These are phyloP conservation scores for Cephus pulcher DNA, from an alignment of 2,888 invertebrate genomes.

Conservation along the genomic window DNA sequence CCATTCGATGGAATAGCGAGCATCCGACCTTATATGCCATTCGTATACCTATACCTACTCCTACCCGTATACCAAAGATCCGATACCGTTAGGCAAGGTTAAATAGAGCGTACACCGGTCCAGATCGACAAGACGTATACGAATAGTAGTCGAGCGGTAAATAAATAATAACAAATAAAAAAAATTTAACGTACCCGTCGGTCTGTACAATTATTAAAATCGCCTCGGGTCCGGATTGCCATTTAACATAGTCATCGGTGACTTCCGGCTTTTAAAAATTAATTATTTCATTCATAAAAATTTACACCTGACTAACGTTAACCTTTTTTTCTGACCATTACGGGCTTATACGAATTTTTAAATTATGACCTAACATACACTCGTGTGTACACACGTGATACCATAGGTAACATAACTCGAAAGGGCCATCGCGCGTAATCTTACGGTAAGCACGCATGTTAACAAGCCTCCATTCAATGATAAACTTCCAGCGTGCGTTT, in stretches of 20 bases:
- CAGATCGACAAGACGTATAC: not conserved
- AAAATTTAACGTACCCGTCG: not conserved
- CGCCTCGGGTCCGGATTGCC: not conserved
- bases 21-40: conserved; percentile 13
- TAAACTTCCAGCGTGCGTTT: conserved; percentile 39
- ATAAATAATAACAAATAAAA: not conserved
- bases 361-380: not conserved
- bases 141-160: not conserved
- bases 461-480: conserved; percentile 41
- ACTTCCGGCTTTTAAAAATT: not conserved
- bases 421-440: conserved; percentile 38
- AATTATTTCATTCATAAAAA: not conserved
- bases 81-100: not conserved
- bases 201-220: not conserved
- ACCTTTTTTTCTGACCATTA: not conserved
- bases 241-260: not conserved
- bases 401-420: not conserved
- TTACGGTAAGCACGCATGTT: conserved; percentile 44
- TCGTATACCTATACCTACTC: no score
- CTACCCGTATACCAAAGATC: not conserved
- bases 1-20: conserved; percentile 22
- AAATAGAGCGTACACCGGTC: not conserved
- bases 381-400: not conserved
- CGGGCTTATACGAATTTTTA: not conserved
- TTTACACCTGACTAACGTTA: not conserved